Evolutionary conservation across 2,888 invertebrate species (phyloP).

Genomic region (Drosophila nr. medialis): DNA sequence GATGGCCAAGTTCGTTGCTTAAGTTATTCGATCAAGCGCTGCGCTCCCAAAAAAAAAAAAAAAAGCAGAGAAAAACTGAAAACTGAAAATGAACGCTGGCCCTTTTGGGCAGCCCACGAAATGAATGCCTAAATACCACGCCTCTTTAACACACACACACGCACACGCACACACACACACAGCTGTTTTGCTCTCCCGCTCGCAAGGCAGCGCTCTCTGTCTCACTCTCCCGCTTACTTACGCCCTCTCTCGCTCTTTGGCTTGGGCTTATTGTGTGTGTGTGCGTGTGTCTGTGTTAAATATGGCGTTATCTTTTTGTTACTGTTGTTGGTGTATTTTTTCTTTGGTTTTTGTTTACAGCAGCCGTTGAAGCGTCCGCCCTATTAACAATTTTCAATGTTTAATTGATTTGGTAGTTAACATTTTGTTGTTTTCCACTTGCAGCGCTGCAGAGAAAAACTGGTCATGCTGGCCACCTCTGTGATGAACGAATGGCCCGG

Average conservation of each 20-base stretch:
- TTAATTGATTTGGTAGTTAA: conserved; percentile 37
- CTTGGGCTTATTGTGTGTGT: conserved; percentile 30
- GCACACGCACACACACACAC: conserved; percentile 21
- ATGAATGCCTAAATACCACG: conserved; percentile 76
- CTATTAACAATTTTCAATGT: conserved; percentile 28
- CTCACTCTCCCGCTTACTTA: conserved; percentile 30
- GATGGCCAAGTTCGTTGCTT: conserved; percentile 54
- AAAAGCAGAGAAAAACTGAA: conserved; percentile 19
- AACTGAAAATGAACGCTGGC: conserved; percentile 67
- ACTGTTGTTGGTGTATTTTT: conserved; percentile 10
- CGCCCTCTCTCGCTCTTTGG: conserved; percentile 18
- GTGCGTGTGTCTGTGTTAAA: conserved; percentile 49
- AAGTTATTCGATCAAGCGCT: conserved; percentile 56
- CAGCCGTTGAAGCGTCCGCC: conserved; percentile 16
- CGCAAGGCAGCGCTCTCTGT: conserved; percentile 28
- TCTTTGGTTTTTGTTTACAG: conserved; percentile 22
- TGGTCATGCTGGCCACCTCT: conserved; percentile 96
- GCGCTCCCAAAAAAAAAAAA: conserved; percentile 13
- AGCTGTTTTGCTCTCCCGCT: conserved; percentile 26
- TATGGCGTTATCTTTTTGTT: conserved; percentile 62
- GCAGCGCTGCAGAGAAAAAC: conserved; percentile 97
- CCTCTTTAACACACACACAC: conserved; percentile 48
- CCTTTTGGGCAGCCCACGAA: conserved; percentile 67
- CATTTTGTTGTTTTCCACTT: not conserved
- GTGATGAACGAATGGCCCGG: conserved; percentile 99